phyloP scores from a whole-genome alignment of 2,797 vertebrate genomes.

The Oceanodroma leucorhoa region DNA sequence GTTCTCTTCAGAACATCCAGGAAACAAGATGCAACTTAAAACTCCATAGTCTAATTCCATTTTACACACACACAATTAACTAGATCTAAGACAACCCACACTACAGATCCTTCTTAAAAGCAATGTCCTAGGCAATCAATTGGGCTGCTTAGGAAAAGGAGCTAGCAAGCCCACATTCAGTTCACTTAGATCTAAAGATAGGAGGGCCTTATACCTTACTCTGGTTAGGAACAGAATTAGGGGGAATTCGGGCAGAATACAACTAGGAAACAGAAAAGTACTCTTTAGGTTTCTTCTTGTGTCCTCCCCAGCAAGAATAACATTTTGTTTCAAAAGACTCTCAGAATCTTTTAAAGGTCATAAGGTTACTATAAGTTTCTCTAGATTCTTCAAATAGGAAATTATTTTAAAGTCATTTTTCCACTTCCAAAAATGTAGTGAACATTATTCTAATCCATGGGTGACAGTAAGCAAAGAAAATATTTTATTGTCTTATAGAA shows the following conservation, averaged over 20 bases:
- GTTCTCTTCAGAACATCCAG: not conserved
- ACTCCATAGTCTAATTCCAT: not conserved
- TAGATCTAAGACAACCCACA: not conserved
- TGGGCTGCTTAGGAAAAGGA: not conserved
- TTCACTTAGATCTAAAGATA: not conserved
- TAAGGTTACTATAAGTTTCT: not conserved
- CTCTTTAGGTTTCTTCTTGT: not conserved
- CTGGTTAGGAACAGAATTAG: not conserved
- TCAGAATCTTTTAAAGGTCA: not conserved
- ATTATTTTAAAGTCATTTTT: constrained; percentile 37
- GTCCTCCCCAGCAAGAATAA: not conserved
- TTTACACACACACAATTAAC: not conserved
- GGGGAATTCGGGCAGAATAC: not conserved
- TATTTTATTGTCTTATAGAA: constrained; percentile 47
- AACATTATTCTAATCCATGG: constrained; percentile 13
- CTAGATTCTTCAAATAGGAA: not conserved
- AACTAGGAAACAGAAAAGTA: not conserved
- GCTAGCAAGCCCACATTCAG: not conserved
- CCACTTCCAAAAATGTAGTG: not conserved
- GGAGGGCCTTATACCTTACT: not conserved
- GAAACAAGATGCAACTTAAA: not conserved
- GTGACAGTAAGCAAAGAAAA: constrained; percentile 49
- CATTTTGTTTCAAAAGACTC: not conserved
- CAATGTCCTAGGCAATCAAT: not conserved
- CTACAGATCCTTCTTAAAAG: not conserved